Evolutionary conservation across 2,888 invertebrate genomes (phyloP).

Genomic region (Drosophila pseudotalamancana): DNA sequence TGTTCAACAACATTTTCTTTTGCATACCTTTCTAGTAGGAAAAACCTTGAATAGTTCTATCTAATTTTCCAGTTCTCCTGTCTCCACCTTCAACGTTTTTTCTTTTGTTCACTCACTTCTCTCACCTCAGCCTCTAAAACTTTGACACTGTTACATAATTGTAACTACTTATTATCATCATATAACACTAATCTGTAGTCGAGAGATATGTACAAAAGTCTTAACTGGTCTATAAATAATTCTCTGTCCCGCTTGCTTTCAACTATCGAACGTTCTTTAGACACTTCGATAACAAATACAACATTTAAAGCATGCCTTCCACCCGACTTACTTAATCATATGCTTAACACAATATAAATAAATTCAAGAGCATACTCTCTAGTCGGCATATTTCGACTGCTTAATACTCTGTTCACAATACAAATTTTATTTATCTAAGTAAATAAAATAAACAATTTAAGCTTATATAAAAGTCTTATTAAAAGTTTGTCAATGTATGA

Average conservation of each 20-base stretch:
- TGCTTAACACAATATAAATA: no score
- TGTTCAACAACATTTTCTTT: conserved; percentile 11
- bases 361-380: no score
- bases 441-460: no score
- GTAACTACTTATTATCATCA: conserved; percentile 5
- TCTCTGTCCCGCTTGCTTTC: not conserved
- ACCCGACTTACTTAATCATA: not conserved
- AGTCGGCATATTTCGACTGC: not conserved
- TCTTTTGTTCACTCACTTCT: conserved; percentile 43
- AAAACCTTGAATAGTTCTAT: not conserved
- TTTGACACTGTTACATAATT: conserved; percentile 46
- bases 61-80: not conserved
- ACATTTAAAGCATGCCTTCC: conserved; percentile 5
- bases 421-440: not conserved
- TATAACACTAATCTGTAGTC: conserved; percentile 5
- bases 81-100: not conserved
- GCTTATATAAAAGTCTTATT: no score
- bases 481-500: no score
- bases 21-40: conserved; percentile 3
- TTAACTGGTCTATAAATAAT: not conserved
- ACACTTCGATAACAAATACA: not conserved
- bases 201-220: conserved; percentile 8
- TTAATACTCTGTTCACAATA: not conserved
- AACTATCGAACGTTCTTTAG: not conserved
- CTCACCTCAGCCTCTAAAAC: conserved; percentile 23